Percentiles rank a stretch among this genome's conserved stretches.
These are phyloP conservation scores for Oncorhynchus masou DNA, from an alignment of 2,113 vertebrate genomes.

Conservation along the genomic window DNA sequence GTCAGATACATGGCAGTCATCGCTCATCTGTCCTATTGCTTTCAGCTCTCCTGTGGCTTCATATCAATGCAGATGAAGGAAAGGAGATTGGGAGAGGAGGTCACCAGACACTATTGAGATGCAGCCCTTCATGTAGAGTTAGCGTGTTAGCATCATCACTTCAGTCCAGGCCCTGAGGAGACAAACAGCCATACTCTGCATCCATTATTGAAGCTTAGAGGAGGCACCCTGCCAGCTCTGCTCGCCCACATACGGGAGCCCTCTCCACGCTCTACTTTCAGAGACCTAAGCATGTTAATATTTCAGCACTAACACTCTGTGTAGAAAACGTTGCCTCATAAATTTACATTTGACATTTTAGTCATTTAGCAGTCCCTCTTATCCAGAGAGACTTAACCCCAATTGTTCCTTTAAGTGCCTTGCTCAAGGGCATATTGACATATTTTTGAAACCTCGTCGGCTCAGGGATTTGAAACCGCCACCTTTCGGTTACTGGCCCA, in stretches of 20 bases:
- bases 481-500: no score
- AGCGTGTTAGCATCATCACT: not conserved
- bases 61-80: not conserved
- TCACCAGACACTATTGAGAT: not conserved
- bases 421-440: no score
- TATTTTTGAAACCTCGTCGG: no score
- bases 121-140: not conserved
- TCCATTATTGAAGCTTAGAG: slow-evolving; percentile 43
- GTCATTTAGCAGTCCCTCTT: no score
- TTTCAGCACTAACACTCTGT: slow-evolving; percentile 28
- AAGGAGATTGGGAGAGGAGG: not conserved
- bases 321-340: not conserved
- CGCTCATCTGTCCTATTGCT: not conserved
- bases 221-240: slow-evolving; percentile 7
- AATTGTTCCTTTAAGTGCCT: no score
- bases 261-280: slow-evolving; percentile 34
- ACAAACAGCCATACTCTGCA: slow-evolving; percentile 36
- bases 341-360: no score
- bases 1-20: no score
- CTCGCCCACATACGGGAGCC: not conserved
- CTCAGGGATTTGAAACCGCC: no score
- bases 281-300: slow-evolving; percentile 28
- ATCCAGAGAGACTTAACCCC: no score
- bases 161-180: slow-evolving; percentile 12
- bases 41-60: no score